Percentiles rank a stretch among this genome's conserved stretches.
phyloP scores from a whole-genome alignment of 2,888 invertebrate genomes.

The Drosophila monieri region DNA sequence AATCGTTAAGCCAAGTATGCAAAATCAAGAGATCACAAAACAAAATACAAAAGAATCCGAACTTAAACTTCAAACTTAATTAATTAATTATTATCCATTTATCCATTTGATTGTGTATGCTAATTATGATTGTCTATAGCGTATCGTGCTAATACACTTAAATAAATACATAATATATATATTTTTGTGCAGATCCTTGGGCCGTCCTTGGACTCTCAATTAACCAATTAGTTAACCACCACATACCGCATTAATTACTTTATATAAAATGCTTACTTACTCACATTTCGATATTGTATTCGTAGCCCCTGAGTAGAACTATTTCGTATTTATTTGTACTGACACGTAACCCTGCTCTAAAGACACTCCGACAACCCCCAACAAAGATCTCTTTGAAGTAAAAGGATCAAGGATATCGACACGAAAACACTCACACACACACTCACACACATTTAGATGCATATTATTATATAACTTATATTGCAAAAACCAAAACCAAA shows the following conservation, averaged over 20 bases:
- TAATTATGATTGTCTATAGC: conserved; percentile 68
- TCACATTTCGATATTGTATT: conserved; percentile 43
- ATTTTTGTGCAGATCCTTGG: conserved; percentile 32
- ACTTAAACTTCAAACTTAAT: conserved; percentile 30
- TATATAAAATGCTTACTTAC: conserved; percentile 37
- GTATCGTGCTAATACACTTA: conserved; percentile 37
- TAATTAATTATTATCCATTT: conserved; percentile 33
- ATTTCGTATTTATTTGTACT: conserved; percentile 35
- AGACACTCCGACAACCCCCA: conserved; percentile 18
- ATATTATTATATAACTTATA: conserved; percentile 55
- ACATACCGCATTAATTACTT: conserved; percentile 41
- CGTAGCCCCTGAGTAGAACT: conserved; percentile 37
- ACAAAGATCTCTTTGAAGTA: too few relatives aligned
- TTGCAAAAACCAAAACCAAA: conserved; percentile 34
- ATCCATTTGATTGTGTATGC: conserved; percentile 61
- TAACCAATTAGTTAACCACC: conserved; percentile 41
- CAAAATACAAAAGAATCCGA: conserved; percentile 4
- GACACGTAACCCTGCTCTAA: conserved; percentile 3
- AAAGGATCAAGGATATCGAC: conserved; percentile 12
- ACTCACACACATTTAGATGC: conserved; percentile 56
- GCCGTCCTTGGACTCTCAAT: conserved; percentile 23
- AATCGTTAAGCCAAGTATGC: conserved; percentile 22
- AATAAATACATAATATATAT: conserved; percentile 44
- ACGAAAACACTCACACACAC: conserved; percentile 14
- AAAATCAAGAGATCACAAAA: conserved; percentile 7